Conservation (phyloP, 2,113 vertebrate species). For the Myxocyprinus asiaticus region DNA sequence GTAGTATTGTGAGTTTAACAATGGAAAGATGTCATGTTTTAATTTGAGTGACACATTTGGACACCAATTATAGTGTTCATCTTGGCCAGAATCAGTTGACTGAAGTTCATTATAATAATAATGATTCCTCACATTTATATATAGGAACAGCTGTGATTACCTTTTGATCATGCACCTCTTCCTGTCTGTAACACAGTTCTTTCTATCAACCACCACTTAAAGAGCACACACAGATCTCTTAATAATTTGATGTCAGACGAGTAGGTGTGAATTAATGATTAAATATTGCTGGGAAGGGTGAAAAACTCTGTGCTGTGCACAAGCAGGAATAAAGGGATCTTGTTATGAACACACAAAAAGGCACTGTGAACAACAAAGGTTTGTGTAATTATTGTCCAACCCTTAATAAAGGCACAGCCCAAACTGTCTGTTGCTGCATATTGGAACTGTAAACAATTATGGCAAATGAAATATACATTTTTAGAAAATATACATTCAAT, state of each 20-base stretch:
- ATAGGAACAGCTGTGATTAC: conserved; percentile 12
- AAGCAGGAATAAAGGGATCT: background rate
- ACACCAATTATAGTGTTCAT: conserved; percentile 31
- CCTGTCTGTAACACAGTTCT: background rate
- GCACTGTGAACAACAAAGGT: background rate
- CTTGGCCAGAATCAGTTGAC: background rate
- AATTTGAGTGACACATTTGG: background rate
- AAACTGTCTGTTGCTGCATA: no score
- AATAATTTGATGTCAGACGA: conserved; percentile 3
- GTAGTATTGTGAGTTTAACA: background rate
- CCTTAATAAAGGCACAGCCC: no score
- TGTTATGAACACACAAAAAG: background rate
- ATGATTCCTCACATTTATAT: no score
- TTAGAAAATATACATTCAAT: no score
- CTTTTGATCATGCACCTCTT: conserved; percentile 31
- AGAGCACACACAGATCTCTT: conserved; percentile 2
- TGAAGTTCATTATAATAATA: conserved; percentile 35
- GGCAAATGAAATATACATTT: no score
- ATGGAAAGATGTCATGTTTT: conserved; percentile 14
- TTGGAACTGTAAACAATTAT: no score
- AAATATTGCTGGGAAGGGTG: background rate
- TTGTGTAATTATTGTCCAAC: background rate
- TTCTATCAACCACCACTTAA: background rate
- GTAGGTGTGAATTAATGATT: background rate
- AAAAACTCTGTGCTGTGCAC: background rate